Evolutionary conservation across 2,888 invertebrate genomes (phyloP).

Genomic region (Andrena bucephala): DNA sequence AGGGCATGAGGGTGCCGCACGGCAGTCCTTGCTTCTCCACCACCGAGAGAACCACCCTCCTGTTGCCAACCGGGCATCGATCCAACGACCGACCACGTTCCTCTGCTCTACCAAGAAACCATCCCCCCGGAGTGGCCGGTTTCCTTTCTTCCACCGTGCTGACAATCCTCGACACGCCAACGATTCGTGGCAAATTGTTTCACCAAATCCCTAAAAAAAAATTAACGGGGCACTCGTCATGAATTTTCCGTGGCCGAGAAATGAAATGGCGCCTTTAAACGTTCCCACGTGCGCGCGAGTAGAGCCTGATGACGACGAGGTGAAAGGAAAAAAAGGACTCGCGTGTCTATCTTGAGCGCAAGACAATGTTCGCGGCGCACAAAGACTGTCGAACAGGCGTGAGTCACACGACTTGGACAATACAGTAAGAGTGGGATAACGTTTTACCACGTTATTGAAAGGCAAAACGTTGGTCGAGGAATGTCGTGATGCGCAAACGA

Average conservation of each 20-base stretch:
- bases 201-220: too few relatives aligned
- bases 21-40: slow-evolving; percentile 57
- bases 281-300: not conserved
- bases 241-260: too few relatives aligned
- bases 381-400: slow-evolving; percentile 23
- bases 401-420: slow-evolving; percentile 36
- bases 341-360: slow-evolving; percentile 8
- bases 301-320: not conserved
- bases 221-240: too few relatives aligned
- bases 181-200: too few relatives aligned
- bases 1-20: slow-evolving; percentile 36
- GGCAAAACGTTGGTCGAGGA: slow-evolving; percentile 20
- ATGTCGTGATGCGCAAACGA: slow-evolving; percentile 8
- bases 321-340: slow-evolving; percentile 53
- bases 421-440: slow-evolving; percentile 21
- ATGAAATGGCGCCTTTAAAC: not conserved
- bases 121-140: slow-evolving; percentile 40
- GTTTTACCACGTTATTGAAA: slow-evolving; percentile 26
- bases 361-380: slow-evolving; percentile 29
- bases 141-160: slow-evolving; percentile 40
- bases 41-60: slow-evolving; percentile 68
- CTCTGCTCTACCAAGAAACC: slow-evolving; percentile 64
- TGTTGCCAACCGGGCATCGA: slow-evolving; percentile 83
- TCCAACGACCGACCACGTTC: slow-evolving; percentile 78
- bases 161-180: slow-evolving; percentile 6